phyloP scores from a whole-genome alignment of 2,797 vertebrate genomes.

The Gallinago solitaria region DNA sequence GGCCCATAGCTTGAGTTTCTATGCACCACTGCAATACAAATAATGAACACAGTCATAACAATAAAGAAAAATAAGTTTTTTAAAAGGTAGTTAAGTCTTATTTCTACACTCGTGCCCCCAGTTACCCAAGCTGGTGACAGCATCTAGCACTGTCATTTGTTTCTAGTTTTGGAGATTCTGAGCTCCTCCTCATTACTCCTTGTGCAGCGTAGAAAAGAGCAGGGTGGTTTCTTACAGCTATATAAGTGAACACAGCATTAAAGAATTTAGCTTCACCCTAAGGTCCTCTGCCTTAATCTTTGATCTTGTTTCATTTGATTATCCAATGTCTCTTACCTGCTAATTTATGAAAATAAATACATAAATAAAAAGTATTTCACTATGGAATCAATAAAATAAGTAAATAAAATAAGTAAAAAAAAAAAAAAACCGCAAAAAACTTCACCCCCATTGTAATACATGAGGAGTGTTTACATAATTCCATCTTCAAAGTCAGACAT shows the following conservation, averaged over 20 bases:
- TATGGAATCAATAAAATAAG: conserved; percentile 61
- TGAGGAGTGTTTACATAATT: conserved; percentile 43
- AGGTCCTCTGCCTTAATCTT: conserved; percentile 36
- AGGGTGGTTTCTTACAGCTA: conserved; percentile 34
- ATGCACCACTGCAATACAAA: background rate
- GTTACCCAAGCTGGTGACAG: background rate
- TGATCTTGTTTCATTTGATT: conserved; percentile 58
- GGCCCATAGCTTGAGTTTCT: background rate
- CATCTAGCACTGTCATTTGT: background rate
- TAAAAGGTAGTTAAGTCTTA: background rate
- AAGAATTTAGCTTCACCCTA: conserved; percentile 50
- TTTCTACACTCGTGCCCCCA: background rate
- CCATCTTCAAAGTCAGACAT: conserved; percentile 43
- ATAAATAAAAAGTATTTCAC: conserved; percentile 28
- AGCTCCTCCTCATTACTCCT: background rate
- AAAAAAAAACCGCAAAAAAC: conserved; percentile 46
- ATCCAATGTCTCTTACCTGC: conserved; percentile 44
- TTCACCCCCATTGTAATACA: conserved; percentile 31
- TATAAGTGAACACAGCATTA: conserved; percentile 23
- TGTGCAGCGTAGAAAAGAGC: background rate
- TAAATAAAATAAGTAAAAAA: conserved; percentile 57
- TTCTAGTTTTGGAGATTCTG: background rate
- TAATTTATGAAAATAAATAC: conserved; percentile 61
- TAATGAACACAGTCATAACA: background rate
- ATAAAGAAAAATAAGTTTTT: background rate